Percentiles rank a stretch among this genome's conserved stretches.
Evolutionary conservation across 2,113 vertebrate genomes (phyloP).

Genomic region (Eulacestoma nigropectus): DNA sequence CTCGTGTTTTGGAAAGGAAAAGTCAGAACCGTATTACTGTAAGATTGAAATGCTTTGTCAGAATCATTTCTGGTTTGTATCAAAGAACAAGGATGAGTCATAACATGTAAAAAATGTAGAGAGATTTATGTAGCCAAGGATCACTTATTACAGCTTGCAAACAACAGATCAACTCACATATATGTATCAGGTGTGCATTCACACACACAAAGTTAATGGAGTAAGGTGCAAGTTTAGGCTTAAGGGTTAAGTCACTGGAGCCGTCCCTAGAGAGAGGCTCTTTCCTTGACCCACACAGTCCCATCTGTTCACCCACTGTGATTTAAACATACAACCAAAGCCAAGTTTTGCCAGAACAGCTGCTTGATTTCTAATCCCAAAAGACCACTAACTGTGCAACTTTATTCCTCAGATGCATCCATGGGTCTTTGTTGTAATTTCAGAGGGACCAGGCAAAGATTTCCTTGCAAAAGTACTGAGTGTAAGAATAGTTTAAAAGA

Average conservation of each 20-base stretch:
- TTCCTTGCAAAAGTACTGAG: not conserved
- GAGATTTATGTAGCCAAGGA: not conserved
- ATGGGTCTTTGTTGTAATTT: not conserved
- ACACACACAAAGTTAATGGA: not conserved
- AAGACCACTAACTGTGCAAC: not conserved
- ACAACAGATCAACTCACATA: not conserved
- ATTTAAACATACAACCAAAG: not conserved
- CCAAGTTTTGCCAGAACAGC: not conserved
- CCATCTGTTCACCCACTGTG: not conserved
- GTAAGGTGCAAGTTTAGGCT: not conserved
- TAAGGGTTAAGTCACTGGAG: not conserved
- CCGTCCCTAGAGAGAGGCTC: not conserved
- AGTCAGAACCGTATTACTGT: not conserved
- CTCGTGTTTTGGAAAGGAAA: not conserved
- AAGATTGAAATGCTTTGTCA: not conserved
- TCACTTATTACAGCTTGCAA: not conserved
- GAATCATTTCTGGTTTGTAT: not conserved
- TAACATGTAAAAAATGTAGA: not conserved
- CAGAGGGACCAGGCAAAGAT: not conserved
- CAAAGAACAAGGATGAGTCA: rapidly evolving
- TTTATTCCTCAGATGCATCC: not conserved
- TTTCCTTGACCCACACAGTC: not conserved
- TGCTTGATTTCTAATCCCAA: not conserved
- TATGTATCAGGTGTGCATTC: not conserved
- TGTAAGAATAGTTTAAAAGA: not conserved